phyloP scores from a whole-genome alignment of 2,888 invertebrate species.

The Drosophila setosimentum region DNA sequence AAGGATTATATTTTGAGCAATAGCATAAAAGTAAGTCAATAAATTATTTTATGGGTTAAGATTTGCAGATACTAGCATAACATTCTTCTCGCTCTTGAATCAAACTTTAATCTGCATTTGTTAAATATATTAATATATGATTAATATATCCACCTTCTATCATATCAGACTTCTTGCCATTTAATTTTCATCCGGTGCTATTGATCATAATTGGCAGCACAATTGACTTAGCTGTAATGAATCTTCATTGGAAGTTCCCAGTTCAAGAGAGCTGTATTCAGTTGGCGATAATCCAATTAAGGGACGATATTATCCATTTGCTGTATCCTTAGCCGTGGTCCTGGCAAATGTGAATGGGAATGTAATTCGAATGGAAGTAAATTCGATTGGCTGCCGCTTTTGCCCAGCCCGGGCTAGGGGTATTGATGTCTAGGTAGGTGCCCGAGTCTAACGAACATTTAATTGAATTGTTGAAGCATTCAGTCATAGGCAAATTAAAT shows the following conservation, averaged over 20 bases:
- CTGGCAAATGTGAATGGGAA: constrained; percentile 17
- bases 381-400: constrained; percentile 56
- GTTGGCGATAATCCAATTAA: constrained; percentile 68
- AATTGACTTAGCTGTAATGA: constrained; percentile 41
- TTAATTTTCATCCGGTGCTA: not conserved
- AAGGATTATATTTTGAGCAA: no score
- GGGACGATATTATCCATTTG: constrained; percentile 58
- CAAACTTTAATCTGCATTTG: not conserved
- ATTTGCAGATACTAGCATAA: not conserved
- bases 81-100: not conserved
- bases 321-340: constrained; percentile 16
- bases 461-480: constrained; percentile 75
- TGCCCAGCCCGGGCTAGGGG: not conserved
- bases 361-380: constrained; percentile 39
- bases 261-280: constrained; percentile 28
- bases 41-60: not conserved
- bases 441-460: constrained; percentile 59
- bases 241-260: constrained; percentile 18
- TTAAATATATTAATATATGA: not conserved
- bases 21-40: not conserved
- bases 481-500: constrained; percentile 39
- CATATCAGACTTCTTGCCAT: not conserved
- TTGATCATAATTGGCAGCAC: constrained; percentile 11
- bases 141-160: not conserved
- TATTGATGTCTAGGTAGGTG: constrained; percentile 16